Conservation (phyloP, 2,113 vertebrate genomes). For the Sus scrofa region DNA sequence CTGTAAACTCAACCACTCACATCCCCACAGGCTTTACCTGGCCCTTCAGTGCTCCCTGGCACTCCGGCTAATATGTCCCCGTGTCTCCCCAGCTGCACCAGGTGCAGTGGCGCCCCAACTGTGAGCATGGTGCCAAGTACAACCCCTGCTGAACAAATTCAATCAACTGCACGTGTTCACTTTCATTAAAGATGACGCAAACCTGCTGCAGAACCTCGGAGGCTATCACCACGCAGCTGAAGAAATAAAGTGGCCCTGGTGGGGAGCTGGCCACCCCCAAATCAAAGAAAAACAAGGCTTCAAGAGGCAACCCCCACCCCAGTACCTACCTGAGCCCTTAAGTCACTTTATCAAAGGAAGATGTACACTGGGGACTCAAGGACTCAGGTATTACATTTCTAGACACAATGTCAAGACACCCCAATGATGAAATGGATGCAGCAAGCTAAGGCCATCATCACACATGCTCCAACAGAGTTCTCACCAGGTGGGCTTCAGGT, state of each 20-base stretch:
- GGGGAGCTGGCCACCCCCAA: not conserved
- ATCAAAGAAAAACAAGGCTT: not conserved
- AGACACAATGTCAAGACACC: not conserved
- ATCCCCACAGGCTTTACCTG: too few species aligned
- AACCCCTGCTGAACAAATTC: not conserved
- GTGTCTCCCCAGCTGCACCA: rapidly evolving
- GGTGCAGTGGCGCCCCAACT: not conserved
- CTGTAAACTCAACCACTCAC: not conserved
- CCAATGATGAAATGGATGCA: not conserved
- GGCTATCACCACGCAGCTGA: not conserved
- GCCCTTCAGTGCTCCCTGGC: too few species aligned
- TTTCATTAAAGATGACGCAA: not conserved
- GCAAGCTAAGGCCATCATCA: not conserved
- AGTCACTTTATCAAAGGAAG: not conserved
- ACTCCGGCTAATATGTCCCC: not conserved
- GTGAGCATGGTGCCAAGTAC: not conserved
- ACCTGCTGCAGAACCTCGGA: not conserved
- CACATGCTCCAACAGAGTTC: not conserved
- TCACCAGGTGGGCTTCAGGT: not conserved
- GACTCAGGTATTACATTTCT: not conserved
- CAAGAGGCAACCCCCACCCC: not conserved
- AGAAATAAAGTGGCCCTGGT: not conserved
- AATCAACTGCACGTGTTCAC: not conserved
- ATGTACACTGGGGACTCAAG: not conserved
- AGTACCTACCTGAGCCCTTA: not conserved